Conservation (phyloP, 2,113 vertebrate species). For the Porphyrio hochstetteri region DNA sequence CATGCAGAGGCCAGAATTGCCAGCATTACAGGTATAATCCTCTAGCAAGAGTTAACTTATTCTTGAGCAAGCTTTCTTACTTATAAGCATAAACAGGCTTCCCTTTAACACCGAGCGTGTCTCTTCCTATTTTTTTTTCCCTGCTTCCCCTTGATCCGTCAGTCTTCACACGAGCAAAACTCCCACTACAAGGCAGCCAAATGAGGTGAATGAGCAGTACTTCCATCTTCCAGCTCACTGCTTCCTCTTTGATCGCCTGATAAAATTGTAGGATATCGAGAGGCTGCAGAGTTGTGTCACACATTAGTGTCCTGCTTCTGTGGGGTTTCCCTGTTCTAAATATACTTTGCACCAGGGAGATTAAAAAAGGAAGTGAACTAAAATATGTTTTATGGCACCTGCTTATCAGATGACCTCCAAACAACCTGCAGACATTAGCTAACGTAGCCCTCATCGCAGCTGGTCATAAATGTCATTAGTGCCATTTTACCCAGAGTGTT, state of each 20-base stretch:
- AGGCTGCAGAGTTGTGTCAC: slow-evolving; percentile 42
- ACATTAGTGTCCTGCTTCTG: slow-evolving; percentile 58
- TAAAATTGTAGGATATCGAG: slow-evolving; percentile 59
- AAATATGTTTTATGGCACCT: slow-evolving; percentile 59
- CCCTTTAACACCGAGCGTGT: slow-evolving; percentile 25
- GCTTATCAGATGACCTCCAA: slow-evolving; percentile 63
- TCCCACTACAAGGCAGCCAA: slow-evolving; percentile 21
- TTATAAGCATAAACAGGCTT: slow-evolving; percentile 67
- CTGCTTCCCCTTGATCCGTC: slow-evolving; percentile 27
- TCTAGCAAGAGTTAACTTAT: slow-evolving; percentile 66
- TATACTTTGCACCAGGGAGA: slow-evolving; percentile 41
- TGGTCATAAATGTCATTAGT: slow-evolving; percentile 49
- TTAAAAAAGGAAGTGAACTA: slow-evolving; percentile 41
- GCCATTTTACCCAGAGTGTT: not conserved
- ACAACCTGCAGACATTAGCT: slow-evolving; percentile 50
- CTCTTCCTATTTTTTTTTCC: not conserved
- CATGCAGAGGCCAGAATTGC: slow-evolving; percentile 68
- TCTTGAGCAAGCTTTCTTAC: slow-evolving; percentile 68
- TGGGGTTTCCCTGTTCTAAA: slow-evolving; percentile 64
- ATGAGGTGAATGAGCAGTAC: slow-evolving; percentile 44
- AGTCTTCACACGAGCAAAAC: slow-evolving; percentile 45
- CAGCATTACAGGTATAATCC: slow-evolving; percentile 69
- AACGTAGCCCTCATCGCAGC: not conserved
- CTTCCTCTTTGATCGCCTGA: slow-evolving; percentile 49
- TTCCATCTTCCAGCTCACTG: slow-evolving; percentile 27